Percentiles rank a stretch among this genome's conserved stretches.
These are phyloP conservation scores for Polia nebulosa DNA, from an alignment of 2,888 invertebrate genomes.

Conservation along the genomic window DNA sequence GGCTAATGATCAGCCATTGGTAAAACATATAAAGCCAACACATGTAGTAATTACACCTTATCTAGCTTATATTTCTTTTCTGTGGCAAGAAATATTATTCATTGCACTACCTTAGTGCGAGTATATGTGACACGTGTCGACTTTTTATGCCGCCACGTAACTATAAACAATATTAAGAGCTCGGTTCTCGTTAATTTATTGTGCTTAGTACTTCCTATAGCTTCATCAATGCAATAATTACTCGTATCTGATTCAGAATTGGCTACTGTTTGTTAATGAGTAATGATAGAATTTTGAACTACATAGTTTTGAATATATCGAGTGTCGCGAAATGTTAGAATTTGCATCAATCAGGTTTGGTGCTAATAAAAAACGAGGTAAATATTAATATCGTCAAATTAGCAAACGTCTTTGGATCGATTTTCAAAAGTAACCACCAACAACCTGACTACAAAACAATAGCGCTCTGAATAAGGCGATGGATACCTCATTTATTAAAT, in stretches of 20 bases:
- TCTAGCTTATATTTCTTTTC: slow-evolving; percentile 46
- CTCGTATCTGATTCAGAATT: background rate
- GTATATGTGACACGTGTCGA: slow-evolving; percentile 55
- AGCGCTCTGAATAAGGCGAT: no score
- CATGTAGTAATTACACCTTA: slow-evolving; percentile 55
- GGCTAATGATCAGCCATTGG: slow-evolving; percentile 30
- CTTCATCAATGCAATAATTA: slow-evolving; percentile 16
- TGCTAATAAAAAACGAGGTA: no score
- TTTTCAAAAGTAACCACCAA: background rate
- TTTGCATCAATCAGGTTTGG: background rate
- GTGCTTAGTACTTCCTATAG: slow-evolving; percentile 28
- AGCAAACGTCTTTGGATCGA: background rate
- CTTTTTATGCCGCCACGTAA: slow-evolving; percentile 40
- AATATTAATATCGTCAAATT: background rate
- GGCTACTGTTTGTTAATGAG: background rate
- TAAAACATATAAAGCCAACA: slow-evolving; percentile 31
- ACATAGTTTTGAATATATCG: no score
- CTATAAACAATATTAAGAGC: slow-evolving; percentile 42
- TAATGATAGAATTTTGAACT: no score
- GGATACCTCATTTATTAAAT: no score
- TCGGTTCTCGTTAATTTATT: slow-evolving; percentile 35
- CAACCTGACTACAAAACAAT: no score
- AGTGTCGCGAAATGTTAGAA: background rate
- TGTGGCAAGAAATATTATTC: slow-evolving; percentile 38
- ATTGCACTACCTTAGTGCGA: slow-evolving; percentile 42